Percentiles rank a stretch among this genome's conserved stretches.
Conservation (phyloP, 2,888 invertebrate species). For the Cheilosia vernalis region DNA sequence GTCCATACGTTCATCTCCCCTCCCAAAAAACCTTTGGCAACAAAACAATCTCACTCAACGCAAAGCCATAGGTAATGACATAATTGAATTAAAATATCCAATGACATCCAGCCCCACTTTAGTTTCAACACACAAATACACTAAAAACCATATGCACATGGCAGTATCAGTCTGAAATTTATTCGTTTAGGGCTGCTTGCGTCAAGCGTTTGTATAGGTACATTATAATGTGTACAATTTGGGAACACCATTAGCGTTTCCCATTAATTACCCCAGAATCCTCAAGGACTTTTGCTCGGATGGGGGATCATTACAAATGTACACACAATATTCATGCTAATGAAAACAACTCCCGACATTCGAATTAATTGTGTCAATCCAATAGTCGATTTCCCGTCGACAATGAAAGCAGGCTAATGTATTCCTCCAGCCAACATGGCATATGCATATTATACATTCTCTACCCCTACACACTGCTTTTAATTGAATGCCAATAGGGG, state of each 20-base stretch:
- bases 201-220: slow-evolving; percentile 7
- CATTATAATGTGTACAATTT: not conserved
- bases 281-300: slow-evolving; percentile 52
- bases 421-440: slow-evolving; percentile 33
- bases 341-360: slow-evolving; percentile 49
- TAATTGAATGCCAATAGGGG: slow-evolving; percentile 70
- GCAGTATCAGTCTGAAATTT: not conserved
- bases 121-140: slow-evolving; percentile 24
- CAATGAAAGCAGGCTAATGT: slow-evolving; percentile 72
- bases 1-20: not conserved
- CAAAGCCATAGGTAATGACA: slow-evolving; percentile 26
- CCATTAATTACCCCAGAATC: slow-evolving; percentile 61
- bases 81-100: slow-evolving; percentile 44
- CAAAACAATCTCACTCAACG: slow-evolving; percentile 26
- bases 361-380: slow-evolving; percentile 68
- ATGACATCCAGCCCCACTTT: slow-evolving; percentile 33
- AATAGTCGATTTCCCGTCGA: slow-evolving; percentile 63
- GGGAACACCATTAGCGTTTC: slow-evolving; percentile 50
- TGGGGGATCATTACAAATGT: slow-evolving; percentile 42
- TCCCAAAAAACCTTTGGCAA: slow-evolving; percentile 13
- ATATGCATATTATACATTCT: slow-evolving; percentile 9
- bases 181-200: slow-evolving; percentile 18
- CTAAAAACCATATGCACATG: not conserved
- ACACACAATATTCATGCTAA: slow-evolving; percentile 49
- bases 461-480: slow-evolving; percentile 30